Evolutionary conservation across 64 coral and sea anemone genomes (phyloP), one percentile per base, ranked within the genome.

Genomic region (Actinia equina): DNA sequence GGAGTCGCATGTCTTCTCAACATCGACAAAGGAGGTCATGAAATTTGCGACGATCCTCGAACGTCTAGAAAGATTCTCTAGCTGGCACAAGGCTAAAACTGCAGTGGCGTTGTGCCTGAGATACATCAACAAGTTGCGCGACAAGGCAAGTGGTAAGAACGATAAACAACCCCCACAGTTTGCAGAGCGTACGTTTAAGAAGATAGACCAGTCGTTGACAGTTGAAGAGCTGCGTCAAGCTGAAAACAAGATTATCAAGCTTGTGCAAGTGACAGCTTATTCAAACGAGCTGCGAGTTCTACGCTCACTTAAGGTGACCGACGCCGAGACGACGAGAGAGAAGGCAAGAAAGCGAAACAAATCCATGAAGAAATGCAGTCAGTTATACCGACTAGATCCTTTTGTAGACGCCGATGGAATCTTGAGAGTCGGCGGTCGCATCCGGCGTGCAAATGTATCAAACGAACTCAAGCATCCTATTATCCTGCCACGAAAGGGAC

Each of bases 301-400:
- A 9, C 43, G 54, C 11, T 54, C 85, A 63, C 27, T 87, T 18
- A 23, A n/a, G 18, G 15, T 87, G 43, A 7, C 23, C 12, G 46
- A 74, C 14, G 63, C 69, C 18, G 85, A 76, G 49, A 23, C 85
- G 26, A 52, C 19, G 51, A 74, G 85, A 87, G 64, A 74, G 54
- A 52, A 30, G 14, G 44, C 85, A 13, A 87, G 23, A 43, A 87
- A 11, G 56, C 85, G 63, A 7, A 76, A 87, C 54, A 53, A 20
- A 3, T 77, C 86, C 45, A 87, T 87, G 86, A 87, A 87, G 86
- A 87, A 55, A 74, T 41, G 46, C 13, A 87, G 86, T 77, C 77
- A 67, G 18, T 30, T 87, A 13, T 87, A 78, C 44, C 70, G 51
- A 57, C 86, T 87, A 37, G 86, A 87, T 78, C 86, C 86, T 37